Evolutionary conservation across 2,888 invertebrate species (phyloP), one percentile per base, ranked within the genome.

Genomic region (Drosophila testacea): DNA sequence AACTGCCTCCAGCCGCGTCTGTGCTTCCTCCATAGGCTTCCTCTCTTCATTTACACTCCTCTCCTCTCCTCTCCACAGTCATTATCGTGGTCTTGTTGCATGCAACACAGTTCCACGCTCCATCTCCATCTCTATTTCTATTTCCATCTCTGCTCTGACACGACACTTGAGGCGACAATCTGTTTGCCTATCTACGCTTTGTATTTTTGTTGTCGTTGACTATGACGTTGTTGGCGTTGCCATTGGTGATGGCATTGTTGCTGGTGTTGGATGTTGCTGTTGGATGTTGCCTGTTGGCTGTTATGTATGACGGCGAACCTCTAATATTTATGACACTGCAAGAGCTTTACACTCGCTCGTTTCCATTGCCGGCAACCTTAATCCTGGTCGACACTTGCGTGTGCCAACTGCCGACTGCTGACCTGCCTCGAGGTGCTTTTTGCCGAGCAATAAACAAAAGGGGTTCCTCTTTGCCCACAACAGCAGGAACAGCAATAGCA

Each of bases 101-200:
- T 34, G 34, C 55, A 56, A 9, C 34, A 36, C 60, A 60, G 60
- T 11, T 30, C 5, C 46, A 41, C 30, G 42, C 41, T 34, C 28
- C 48, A n/a, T 13, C 34, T 54, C n/a, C 41, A 47, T 16, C 5
- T 48, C 11, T 4, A 10, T 27, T 51, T 39, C 38, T 27, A 51
- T 32, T 28, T 28, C 38, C 34, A 50, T 30, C 36, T 27, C 36
- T 34, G 34, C 57, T 44, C 55, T 50, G 76, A 73, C 60, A 70
- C 76, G 60, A 68, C 86, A 77, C 87, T 78, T 83, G 62, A 64
- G 83, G 83, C 83, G 75, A 83, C 88, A 88, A 83, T 86, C 84
- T 88, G 88, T 88, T 83, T 86, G 87, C 44, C 75, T 86, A 88
- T 83, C 83, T 86, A 57, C 63, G 81, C 84, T 75, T 70, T 69